Percentiles rank a stretch among this genome's conserved stretches.
These are phyloP conservation scores for Cyclopterus lumpus DNA, from an alignment of 2,797 vertebrate species.

Conservation along the genomic window DNA sequence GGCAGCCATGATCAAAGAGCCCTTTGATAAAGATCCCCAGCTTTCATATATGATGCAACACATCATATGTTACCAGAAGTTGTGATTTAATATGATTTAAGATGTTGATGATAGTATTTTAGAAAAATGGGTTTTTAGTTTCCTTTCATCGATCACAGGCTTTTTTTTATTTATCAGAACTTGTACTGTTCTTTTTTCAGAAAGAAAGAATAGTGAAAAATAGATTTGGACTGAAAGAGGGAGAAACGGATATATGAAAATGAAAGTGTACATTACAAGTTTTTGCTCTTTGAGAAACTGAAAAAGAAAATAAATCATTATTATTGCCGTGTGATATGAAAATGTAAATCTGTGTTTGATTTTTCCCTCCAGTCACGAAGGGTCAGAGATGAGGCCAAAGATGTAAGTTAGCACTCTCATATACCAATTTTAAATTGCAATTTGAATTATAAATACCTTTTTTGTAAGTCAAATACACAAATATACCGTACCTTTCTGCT, in stretches of 20 bases:
- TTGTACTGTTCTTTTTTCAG: background rate
- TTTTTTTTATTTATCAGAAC: constrained; percentile 6
- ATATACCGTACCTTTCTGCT: constrained; percentile 27
- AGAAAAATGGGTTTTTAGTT: constrained; percentile 13
- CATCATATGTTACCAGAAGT: constrained; percentile 29
- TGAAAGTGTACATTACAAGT: background rate
- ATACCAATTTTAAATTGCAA: background rate
- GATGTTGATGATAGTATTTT: constrained; percentile 4
- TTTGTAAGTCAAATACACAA: constrained; percentile 20
- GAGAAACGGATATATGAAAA: constrained; percentile 9
- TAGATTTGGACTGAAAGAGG: background rate
- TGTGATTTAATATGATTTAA: constrained; percentile 31
- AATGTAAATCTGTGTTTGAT: constrained; percentile 51
- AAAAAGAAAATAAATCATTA: background rate
- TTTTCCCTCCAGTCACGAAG: constrained; percentile 91
- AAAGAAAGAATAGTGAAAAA: background rate
- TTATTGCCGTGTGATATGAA: constrained; percentile 19
- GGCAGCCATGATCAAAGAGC: constrained; percentile 60
- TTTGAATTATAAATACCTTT: background rate
- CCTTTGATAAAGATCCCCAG: constrained; percentile 57
- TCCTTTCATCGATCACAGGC: background rate
- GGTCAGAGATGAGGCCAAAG: constrained; percentile 89
- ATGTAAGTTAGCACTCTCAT: constrained; percentile 80
- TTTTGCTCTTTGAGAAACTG: background rate
- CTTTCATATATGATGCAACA: constrained; percentile 53